Percentiles rank a stretch among this genome's conserved stretches.
These are phyloP conservation scores for Pseudopipra pipra DNA, from an alignment of 2,113 vertebrate genomes.

Conservation along the genomic window DNA sequence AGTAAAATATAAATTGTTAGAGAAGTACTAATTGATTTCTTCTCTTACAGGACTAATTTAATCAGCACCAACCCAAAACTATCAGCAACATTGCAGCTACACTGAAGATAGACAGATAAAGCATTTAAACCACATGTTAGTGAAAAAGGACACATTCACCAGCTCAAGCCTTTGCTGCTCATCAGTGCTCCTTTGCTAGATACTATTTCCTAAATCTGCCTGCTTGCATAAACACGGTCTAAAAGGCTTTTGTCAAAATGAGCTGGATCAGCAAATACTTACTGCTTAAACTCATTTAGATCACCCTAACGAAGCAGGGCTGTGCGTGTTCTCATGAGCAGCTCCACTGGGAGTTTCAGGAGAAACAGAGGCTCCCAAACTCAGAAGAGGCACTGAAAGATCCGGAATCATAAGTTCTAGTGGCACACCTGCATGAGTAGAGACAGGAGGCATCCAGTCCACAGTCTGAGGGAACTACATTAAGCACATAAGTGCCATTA, in stretches of 20 bases:
- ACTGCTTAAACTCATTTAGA: constrained; percentile 15
- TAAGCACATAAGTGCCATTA: background rate
- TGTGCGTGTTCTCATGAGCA: background rate
- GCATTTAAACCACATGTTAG: background rate
- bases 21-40: background rate
- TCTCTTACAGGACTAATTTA: background rate
- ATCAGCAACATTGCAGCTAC: background rate
- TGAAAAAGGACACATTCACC: background rate
- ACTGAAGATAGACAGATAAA: background rate
- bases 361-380: background rate
- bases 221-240: background rate
- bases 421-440: background rate
- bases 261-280: constrained; percentile 29
- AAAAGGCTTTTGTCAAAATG: constrained; percentile 10
- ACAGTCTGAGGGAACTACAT: background rate
- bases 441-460: background rate
- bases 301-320: background rate
- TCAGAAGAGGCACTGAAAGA: background rate
- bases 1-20: background rate
- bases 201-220: background rate
- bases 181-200: background rate
- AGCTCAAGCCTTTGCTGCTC: background rate
- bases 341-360: background rate
- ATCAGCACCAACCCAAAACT: background rate
- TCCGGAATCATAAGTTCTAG: background rate